Evolutionary conservation across 1,140 invertebrate genomes (phyloP).

Genomic region (Drosophila yakuba): DNA sequence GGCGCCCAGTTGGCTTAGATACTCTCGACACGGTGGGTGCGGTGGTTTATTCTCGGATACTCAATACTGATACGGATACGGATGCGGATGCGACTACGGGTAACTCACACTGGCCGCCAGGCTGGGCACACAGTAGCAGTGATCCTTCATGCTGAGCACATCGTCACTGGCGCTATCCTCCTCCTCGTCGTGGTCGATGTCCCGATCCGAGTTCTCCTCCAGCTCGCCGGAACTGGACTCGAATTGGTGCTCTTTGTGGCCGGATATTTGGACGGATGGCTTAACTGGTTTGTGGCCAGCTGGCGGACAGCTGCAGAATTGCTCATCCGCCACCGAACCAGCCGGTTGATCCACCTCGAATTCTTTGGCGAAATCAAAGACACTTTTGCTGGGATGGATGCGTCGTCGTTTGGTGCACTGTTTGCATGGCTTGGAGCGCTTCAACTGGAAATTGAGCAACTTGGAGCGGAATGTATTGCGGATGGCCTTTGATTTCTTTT

Average conservation of each 20-base stretch:
- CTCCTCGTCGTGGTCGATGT: constrained; percentile 42
- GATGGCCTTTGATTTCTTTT: constrained; percentile 83
- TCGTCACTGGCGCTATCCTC: constrained; percentile 59
- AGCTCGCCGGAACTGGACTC: constrained; percentile 58
- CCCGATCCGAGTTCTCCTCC: constrained; percentile 36
- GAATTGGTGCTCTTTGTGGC: constrained; percentile 33
- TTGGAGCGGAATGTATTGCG: constrained; percentile 82
- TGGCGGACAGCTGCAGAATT: constrained; percentile 70
- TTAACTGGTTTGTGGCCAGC: constrained; percentile 25
- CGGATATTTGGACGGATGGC: constrained; percentile 34
- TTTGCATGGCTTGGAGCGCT: constrained; percentile 72
- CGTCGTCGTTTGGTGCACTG: constrained; percentile 76
- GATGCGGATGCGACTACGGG: constrained; percentile 22
- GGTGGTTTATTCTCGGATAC: constrained; percentile 18
- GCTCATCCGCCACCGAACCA: constrained; percentile 31
- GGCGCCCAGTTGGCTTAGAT: constrained; percentile 49
- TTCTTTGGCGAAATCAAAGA: constrained; percentile 76
- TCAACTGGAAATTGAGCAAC: constrained; percentile 74
- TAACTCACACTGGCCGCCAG: constrained; percentile 84
- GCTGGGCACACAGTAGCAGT: constrained; percentile 83
- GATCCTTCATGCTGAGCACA: constrained; percentile 78
- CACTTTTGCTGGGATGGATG: constrained; percentile 80
- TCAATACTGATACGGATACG: constrained; percentile 3
- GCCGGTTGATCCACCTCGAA: constrained; percentile 43
- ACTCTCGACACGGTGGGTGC: constrained; percentile 56